phyloP scores from a whole-genome alignment of 2,113 vertebrate species.

The Pituophis catenifer region DNA sequence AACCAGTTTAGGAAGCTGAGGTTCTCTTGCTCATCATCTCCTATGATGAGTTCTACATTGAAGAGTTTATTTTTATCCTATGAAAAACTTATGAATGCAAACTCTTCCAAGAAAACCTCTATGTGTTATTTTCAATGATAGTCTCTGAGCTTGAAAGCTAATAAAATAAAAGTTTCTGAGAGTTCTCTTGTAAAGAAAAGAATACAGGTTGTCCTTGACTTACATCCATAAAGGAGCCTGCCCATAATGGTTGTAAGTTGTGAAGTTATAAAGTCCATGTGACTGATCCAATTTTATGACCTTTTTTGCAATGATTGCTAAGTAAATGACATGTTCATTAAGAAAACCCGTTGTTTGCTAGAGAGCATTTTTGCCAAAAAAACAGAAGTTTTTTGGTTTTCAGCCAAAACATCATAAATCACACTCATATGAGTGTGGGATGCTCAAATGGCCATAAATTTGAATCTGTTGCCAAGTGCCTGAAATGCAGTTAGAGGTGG shows the following conservation, averaged over 20 bases:
- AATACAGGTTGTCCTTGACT: neutral
- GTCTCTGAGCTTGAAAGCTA: neutral
- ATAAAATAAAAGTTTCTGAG: neutral
- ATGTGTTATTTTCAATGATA: neutral
- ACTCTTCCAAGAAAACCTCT: neutral
- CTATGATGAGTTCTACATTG: neutral
- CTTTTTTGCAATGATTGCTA: neutral
- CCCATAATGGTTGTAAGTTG: neutral
- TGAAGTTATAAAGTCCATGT: neutral
- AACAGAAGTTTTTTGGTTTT: too few relatives aligned
- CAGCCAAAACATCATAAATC: too few relatives aligned
- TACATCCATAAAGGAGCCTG: neutral
- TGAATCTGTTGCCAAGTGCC: too few relatives aligned
- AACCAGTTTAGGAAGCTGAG: fast-evolving
- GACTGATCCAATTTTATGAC: neutral
- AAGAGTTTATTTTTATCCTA: slow-evolving; percentile 9
- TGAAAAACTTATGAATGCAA: neutral
- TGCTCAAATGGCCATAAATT: too few relatives aligned
- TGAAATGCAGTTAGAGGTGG: too few relatives aligned
- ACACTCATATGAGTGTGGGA: too few relatives aligned
- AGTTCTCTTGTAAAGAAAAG: neutral
- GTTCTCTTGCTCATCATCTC: fast-evolving
- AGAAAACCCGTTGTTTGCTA: too few relatives aligned
- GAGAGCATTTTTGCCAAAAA: too few relatives aligned
- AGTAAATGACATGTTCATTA: neutral